A percentile compares a stretch with the other conserved stretches of the same genome.
These are phyloP conservation scores for Tribolium castaneum DNA, from an alignment of 1,140 invertebrate genomes.

Conservation along the genomic window DNA sequence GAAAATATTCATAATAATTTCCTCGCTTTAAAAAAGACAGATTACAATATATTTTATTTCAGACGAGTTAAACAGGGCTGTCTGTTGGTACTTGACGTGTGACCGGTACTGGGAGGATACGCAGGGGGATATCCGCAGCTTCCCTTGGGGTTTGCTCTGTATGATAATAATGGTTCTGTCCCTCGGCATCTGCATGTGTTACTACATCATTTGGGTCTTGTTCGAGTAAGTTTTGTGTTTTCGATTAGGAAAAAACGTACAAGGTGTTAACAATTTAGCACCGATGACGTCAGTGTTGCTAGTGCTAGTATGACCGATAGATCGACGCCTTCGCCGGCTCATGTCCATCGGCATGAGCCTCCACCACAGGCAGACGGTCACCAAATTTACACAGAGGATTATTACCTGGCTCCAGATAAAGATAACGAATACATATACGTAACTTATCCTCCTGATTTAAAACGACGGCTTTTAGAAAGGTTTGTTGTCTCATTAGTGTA, in stretches of 20 bases:
- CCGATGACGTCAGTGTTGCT: conserved; percentile 72
- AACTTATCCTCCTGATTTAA: conserved; percentile 85
- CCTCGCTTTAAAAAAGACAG: too few species aligned
- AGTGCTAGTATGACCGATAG: conserved; percentile 73
- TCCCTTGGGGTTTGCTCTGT: conserved; percentile 82
- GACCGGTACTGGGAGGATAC: conserved; percentile 91
- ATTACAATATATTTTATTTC: conserved; percentile 50
- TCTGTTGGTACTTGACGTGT: conserved; percentile 93
- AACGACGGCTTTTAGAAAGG: conserved; percentile 83
- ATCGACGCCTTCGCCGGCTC: conserved; percentile 71
- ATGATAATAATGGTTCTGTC: conserved; percentile 82
- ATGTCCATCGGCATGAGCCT: conserved; percentile 65
- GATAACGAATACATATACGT: conserved; percentile 86
- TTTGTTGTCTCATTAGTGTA: conserved; percentile 63
- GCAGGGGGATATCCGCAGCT: conserved; percentile 77
- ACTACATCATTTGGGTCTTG: conserved; percentile 90
- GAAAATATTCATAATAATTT: too few species aligned
- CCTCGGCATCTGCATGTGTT: conserved; percentile 85
- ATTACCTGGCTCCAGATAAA: conserved; percentile 68
- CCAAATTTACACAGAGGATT: conserved; percentile 64
- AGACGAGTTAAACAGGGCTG: conserved; percentile 87
- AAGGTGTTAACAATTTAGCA: conserved; percentile 63
- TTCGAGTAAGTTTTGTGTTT: conserved; percentile 79
- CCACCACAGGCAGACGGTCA: conserved; percentile 58
- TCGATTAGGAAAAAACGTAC: conserved; percentile 22